phyloP scores from a whole-genome alignment of 37 sponge, comb jelly and placozoan species.

The Tethya wilhelma region DNA sequence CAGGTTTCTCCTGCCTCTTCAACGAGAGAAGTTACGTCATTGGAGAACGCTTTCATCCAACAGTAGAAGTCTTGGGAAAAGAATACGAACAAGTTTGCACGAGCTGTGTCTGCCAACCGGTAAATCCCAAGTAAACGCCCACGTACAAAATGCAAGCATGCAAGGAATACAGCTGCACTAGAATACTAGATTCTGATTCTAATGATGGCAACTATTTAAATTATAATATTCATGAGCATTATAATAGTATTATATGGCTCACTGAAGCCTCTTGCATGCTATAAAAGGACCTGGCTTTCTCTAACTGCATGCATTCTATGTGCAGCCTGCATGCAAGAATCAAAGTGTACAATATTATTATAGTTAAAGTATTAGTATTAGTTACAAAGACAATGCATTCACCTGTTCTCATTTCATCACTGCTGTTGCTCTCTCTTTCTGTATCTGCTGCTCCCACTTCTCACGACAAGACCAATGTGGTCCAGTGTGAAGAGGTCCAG shows the following conservation, averaged over 20 bases:
- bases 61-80: not conserved
- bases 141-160: not conserved
- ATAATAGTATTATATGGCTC: no score
- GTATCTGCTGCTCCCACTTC: conserved; percentile 1
- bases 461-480: conserved; percentile 12
- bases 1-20: conserved; percentile 27
- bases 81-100: conserved; percentile 5
- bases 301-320: not conserved
- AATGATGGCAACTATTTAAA: no score
- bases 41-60: conserved; percentile 28
- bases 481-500: conserved; percentile 30
- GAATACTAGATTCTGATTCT: not conserved
- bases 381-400: no score
- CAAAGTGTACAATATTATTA: not conserved
- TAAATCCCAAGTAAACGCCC: conserved; percentile 3
- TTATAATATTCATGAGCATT: no score
- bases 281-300: not conserved
- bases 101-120: conserved; percentile 30
- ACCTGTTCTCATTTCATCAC: not conserved
- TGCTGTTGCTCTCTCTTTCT: not conserved
- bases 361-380: not conserved
- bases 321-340: not conserved
- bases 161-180: not conserved
- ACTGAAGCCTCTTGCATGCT: no score
- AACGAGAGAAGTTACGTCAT: conserved; percentile 3